These are phyloP conservation scores for Echinarachnius parma DNA, from an alignment of 53 echinoderm and acorn worm genomes.

Conservation along the genomic window DNA sequence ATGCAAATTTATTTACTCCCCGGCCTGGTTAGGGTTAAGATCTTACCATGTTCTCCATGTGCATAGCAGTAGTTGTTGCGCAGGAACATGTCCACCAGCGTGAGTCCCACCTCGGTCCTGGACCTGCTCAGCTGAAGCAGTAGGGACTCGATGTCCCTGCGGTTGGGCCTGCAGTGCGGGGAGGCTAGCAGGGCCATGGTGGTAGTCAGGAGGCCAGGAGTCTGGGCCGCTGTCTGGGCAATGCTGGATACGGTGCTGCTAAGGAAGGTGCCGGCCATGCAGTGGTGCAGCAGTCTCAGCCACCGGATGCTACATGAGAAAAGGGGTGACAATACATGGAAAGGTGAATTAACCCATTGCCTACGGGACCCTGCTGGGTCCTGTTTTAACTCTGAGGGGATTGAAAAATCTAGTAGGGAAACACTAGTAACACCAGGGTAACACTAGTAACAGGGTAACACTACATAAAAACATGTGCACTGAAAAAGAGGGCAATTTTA, in stretches of 20 bases:
- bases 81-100: conserved; percentile 81
- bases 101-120: conserved; percentile 80
- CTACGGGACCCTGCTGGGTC: too few species aligned
- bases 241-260: conserved; percentile 47
- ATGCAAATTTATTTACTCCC: too few species aligned
- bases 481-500: too few species aligned
- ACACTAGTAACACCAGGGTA: too few species aligned
- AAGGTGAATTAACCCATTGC: too few species aligned
- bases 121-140: conserved; percentile 84
- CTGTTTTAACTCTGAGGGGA: too few species aligned
- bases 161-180: conserved; percentile 81
- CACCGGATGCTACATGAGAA: conserved; percentile 88
- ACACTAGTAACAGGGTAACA: too few species aligned
- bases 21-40: too few species aligned
- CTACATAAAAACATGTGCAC: too few species aligned
- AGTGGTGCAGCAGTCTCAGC: conserved; percentile 90
- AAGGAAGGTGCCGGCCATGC: conserved; percentile 64
- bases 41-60: conserved; percentile 39
- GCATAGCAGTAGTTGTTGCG: conserved; percentile 57
- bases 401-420: too few species aligned
- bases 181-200: conserved; percentile 81
- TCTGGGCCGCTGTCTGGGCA: conserved; percentile 67
- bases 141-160: conserved; percentile 81
- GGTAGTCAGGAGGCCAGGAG: conserved; percentile 88
- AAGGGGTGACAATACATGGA: not conserved